Percentiles rank a stretch among this genome's conserved stretches.
Evolutionary conservation across 1,140 invertebrate species (phyloP).

Genomic region (Calycopis cecrops): DNA sequence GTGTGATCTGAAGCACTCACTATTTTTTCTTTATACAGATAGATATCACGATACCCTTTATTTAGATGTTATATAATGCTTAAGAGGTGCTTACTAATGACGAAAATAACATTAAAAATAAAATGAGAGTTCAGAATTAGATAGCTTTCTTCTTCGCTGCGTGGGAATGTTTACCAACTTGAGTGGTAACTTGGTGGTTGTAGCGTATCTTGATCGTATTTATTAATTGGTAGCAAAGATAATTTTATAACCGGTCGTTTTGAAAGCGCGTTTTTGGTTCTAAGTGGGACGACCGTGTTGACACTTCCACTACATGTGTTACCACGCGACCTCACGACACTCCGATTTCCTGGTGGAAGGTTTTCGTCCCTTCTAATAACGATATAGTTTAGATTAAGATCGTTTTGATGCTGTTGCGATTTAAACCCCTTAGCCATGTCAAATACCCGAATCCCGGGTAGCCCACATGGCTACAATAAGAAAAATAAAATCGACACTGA

Average conservation of each 20-base stretch:
- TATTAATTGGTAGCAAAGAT: constrained; percentile 12
- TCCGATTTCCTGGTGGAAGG: constrained; percentile 19
- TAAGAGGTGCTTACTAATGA: neutral
- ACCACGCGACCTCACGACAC: constrained; percentile 11
- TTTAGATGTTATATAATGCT: no score
- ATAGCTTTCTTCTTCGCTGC: neutral
- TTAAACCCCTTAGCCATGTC: neutral
- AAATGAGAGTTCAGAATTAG: no score
- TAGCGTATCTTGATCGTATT: no score
- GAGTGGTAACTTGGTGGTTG: no score
- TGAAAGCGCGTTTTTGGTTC: constrained; percentile 13
- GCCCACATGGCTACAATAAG: no score
- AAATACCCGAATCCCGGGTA: no score
- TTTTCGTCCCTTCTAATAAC: neutral
- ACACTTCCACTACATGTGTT: constrained; percentile 9
- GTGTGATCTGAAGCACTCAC: no score
- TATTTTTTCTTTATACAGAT: no score
- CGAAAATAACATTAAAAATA: no score
- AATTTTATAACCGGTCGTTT: constrained; percentile 12
- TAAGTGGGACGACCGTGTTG: constrained; percentile 12
- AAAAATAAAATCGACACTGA: no score
- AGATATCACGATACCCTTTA: no score
- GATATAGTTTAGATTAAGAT: neutral
- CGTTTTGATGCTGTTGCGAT: neutral
- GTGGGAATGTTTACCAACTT: no score